These are phyloP conservation scores for Bactericera cockerelli DNA, from an alignment of 1,140 invertebrate genomes.

Conservation along the genomic window DNA sequence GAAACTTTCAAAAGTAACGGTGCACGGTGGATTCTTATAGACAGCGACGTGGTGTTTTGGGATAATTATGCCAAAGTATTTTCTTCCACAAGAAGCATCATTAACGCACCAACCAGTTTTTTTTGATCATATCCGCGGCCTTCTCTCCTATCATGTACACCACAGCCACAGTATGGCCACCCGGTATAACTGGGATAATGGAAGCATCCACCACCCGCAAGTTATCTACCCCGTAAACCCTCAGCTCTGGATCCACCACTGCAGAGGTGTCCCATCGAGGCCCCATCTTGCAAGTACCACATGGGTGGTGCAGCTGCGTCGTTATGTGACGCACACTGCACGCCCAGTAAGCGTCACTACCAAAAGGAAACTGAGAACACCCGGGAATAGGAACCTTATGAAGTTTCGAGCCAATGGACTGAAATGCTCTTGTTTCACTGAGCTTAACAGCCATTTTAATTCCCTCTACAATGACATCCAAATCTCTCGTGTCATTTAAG, in stretches of 20 bases:
- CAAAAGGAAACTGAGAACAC: slow-evolving; percentile 38
- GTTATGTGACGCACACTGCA: slow-evolving; percentile 39
- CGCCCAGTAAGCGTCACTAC: slow-evolving; percentile 50
- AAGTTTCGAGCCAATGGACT: slow-evolving; percentile 31
- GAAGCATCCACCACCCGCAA: slow-evolving; percentile 53
- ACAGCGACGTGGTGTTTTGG: no score
- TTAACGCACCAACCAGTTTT: no score
- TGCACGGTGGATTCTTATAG: no score
- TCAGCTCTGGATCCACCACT: slow-evolving; percentile 40
- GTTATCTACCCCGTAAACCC: slow-evolving; percentile 38
- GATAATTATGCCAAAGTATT: no score
- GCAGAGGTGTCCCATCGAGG: slow-evolving; percentile 33
- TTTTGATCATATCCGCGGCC: slow-evolving; percentile 44
- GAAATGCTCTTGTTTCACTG: slow-evolving; percentile 25
- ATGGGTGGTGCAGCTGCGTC: slow-evolving; percentile 37
- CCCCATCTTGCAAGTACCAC: slow-evolving; percentile 47
- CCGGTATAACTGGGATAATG: slow-evolving; percentile 39
- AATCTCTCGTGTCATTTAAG: slow-evolving; percentile 33
- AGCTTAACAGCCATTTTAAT: slow-evolving; percentile 24
- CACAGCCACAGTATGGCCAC: slow-evolving; percentile 47
- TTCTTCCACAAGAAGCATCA: no score
- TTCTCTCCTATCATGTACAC: slow-evolving; percentile 54
- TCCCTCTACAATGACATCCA: slow-evolving; percentile 26
- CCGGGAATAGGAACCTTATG: slow-evolving; percentile 41
- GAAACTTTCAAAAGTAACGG: no score